Percentiles rank a stretch among this genome's conserved stretches.
These are phyloP conservation scores for Perognathus longimembris DNA, from an alignment of 2,113 vertebrate genomes.

Conservation along the genomic window DNA sequence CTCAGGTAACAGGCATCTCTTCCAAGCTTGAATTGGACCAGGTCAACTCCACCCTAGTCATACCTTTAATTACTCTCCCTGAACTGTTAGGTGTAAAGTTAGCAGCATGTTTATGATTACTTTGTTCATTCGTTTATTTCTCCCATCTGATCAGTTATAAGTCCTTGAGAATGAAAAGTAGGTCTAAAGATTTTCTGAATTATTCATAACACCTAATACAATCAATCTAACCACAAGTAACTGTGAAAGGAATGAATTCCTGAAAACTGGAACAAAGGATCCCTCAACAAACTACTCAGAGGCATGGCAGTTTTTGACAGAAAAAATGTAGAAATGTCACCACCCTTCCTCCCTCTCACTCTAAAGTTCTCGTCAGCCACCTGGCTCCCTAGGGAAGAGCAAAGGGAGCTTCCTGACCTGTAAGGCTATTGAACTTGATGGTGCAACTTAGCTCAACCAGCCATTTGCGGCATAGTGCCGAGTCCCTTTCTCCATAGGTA, in stretches of 20 bases:
- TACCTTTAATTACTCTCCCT: neutral
- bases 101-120: neutral
- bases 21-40: neutral
- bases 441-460: neutral
- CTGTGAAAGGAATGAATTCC: neutral
- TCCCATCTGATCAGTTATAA: slow-evolving; percentile 26
- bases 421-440: neutral
- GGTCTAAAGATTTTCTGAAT: neutral
- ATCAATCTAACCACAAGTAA: neutral
- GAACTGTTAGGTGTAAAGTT: neutral
- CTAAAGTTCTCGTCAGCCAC: neutral
- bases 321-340: neutral
- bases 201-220: neutral
- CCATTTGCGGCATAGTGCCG: neutral
- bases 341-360: neutral
- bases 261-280: neutral
- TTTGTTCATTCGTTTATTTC: slow-evolving; percentile 16
- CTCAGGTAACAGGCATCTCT: too few relatives aligned
- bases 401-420: neutral
- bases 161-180: neutral
- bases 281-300: neutral
- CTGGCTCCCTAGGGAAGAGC: neutral
- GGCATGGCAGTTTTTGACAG: neutral
- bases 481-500: neutral
- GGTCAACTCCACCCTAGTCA: neutral